Conservation (phyloP, 1,140 invertebrate genomes). For the Procambarus virginalis region DNA sequence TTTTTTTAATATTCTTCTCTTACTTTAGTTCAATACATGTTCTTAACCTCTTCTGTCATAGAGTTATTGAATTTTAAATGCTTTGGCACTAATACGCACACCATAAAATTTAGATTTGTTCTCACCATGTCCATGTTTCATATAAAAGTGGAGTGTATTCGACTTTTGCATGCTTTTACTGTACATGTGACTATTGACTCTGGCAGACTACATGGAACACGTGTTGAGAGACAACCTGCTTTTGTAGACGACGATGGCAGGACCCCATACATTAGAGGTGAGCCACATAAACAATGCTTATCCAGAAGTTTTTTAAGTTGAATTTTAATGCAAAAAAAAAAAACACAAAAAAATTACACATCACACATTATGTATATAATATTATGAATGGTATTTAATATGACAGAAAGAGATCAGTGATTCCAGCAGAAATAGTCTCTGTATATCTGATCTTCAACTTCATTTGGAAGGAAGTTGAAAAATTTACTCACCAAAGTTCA, state of each 20-base stretch:
- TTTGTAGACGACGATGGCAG: slow-evolving; percentile 24
- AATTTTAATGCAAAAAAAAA: too few relatives aligned
- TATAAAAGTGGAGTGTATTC: background rate
- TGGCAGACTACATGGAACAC: slow-evolving; percentile 51
- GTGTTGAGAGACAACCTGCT: slow-evolving; percentile 46
- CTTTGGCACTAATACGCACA: background rate
- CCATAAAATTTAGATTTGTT: background rate
- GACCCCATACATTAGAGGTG: background rate
- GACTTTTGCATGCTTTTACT: background rate
- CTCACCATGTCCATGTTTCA: background rate
- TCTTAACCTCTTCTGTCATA: background rate
- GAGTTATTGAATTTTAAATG: background rate
- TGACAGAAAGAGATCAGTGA: too few relatives aligned
- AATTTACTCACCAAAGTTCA: too few relatives aligned
- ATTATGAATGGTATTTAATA: too few relatives aligned
- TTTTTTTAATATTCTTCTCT: too few relatives aligned
- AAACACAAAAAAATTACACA: too few relatives aligned
- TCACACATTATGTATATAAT: too few relatives aligned
- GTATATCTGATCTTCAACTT: too few relatives aligned
- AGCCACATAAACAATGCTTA: too few relatives aligned
- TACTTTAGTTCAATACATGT: background rate
- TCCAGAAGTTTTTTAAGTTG: too few relatives aligned
- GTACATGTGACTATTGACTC: slow-evolving; percentile 3
- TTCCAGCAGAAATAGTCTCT: too few relatives aligned
- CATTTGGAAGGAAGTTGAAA: too few relatives aligned